These are phyloP conservation scores for Pandion haliaetus DNA, from an alignment of 2,113 vertebrate species.

Conservation along the genomic window DNA sequence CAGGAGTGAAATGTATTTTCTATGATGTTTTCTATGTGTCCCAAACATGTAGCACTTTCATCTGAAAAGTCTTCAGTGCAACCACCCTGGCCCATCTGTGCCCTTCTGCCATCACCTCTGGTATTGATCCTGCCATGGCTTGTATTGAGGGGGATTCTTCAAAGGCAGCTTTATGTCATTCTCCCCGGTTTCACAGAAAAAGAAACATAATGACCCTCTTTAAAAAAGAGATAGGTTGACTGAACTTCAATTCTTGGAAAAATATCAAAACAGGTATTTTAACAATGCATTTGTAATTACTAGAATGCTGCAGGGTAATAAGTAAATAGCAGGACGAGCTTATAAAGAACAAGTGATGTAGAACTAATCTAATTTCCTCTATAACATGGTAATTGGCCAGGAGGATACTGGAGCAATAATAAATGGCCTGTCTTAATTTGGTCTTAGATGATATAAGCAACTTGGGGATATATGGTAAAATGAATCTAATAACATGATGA, in stretches of 20 bases:
- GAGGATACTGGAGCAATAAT: not conserved
- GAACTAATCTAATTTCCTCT: not conserved
- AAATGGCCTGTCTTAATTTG: not conserved
- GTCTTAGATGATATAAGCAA: not conserved
- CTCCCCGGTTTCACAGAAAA: not conserved
- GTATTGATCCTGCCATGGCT: not conserved
- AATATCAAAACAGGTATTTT: not conserved
- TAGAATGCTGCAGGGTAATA: not conserved
- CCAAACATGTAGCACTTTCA: not conserved
- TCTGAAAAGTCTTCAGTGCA: not conserved
- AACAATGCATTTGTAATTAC: not conserved
- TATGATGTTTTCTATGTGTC: not conserved
- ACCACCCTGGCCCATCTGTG: not conserved
- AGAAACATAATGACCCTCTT: not conserved
- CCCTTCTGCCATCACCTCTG: not conserved
- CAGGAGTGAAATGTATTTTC: not conserved
- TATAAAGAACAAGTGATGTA: not conserved
- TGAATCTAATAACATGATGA: not conserved
- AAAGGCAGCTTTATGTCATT: not conserved
- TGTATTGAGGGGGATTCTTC: not conserved
- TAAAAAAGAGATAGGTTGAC: not conserved
- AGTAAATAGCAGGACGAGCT: not conserved
- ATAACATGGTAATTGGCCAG: not conserved
- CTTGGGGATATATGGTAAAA: not conserved
- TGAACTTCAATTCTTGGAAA: not conserved